Conservation (phyloP, 1,140 invertebrate species). For the Dinoponera quadriceps region DNA sequence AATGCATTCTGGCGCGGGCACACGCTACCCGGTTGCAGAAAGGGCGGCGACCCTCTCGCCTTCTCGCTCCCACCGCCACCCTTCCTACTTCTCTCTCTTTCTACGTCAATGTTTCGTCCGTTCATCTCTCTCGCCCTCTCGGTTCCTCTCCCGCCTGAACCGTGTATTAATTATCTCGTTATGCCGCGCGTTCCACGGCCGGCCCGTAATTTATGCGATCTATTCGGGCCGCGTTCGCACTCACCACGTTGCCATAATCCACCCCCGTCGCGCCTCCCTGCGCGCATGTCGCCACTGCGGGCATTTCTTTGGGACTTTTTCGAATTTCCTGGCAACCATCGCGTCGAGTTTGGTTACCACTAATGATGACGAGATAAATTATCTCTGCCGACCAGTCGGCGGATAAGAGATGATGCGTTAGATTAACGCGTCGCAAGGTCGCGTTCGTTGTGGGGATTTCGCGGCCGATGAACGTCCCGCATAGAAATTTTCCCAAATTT, state of each 20-base stretch:
- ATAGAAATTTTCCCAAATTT: too few species aligned
- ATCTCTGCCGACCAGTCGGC: neutral
- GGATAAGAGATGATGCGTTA: neutral
- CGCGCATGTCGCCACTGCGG: too few species aligned
- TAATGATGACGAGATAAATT: constrained; percentile 18
- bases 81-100: constrained; percentile 7
- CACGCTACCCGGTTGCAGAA: constrained; percentile 46
- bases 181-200: constrained; percentile 68
- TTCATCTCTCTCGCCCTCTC: constrained; percentile 29
- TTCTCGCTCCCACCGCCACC: neutral
- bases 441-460: too few species aligned
- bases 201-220: constrained; percentile 73
- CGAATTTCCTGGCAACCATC: constrained; percentile 23
- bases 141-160: constrained; percentile 59
- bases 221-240: constrained; percentile 67
- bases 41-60: constrained; percentile 31
- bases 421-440: neutral
- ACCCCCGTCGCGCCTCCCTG: neutral
- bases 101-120: constrained; percentile 49
- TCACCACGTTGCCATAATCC: constrained; percentile 48
- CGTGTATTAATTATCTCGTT: constrained; percentile 77
- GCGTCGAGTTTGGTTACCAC: constrained; percentile 22
- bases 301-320: constrained; percentile 19
- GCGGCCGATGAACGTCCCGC: too few species aligned
- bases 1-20: constrained; percentile 68